These are phyloP conservation scores for Formicarius rufipectus DNA, from an alignment of 2,113 vertebrate genomes.

Conservation along the genomic window DNA sequence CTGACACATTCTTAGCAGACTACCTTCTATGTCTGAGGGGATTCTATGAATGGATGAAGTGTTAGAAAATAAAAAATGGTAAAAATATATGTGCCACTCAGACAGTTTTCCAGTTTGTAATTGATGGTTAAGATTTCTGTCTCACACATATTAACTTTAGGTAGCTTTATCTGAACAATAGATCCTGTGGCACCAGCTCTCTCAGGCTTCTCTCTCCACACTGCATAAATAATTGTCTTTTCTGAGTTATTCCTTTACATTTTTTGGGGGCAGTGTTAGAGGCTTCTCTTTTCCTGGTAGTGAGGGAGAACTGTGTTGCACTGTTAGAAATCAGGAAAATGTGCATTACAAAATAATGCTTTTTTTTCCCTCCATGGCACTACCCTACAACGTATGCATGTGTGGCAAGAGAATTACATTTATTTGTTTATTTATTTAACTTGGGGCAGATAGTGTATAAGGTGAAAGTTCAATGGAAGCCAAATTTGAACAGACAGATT, in stretches of 20 bases:
- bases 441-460: not conserved
- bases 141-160: not conserved
- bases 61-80: not conserved
- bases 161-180: not conserved
- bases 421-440: not conserved
- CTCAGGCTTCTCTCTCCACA: not conserved
- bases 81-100: not conserved
- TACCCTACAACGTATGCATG: not conserved
- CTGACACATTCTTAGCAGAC: not conserved
- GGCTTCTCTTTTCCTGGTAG: not conserved
- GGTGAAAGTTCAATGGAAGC: not conserved
- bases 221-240: not conserved
- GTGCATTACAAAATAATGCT: not conserved
- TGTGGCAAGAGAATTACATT: not conserved
- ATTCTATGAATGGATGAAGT: not conserved
- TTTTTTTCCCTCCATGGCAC: not conserved
- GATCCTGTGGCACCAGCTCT: not conserved
- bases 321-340: not conserved
- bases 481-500: not conserved
- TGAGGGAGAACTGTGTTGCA: not conserved
- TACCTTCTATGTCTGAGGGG: not conserved
- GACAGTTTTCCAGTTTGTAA: not conserved
- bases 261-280: not conserved
- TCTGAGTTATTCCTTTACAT: not conserved
- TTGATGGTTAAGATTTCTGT: not conserved